Percentiles rank a stretch among this genome's conserved stretches.
phyloP scores from a whole-genome alignment of 2,888 invertebrate genomes.

The Drosophila koepferae region DNA sequence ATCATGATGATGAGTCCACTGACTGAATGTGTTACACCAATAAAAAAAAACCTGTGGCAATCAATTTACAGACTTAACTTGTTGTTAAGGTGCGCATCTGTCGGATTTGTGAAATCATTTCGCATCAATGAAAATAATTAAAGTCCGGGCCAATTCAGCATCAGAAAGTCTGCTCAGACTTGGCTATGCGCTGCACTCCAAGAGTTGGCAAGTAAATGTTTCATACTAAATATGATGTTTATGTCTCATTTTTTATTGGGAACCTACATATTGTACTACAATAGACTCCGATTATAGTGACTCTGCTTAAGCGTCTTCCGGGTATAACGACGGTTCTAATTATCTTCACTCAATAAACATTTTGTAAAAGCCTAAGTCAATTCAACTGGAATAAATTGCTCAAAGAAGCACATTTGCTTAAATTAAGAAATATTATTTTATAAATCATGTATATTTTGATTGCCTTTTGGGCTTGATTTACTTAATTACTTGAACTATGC shows the following conservation, averaged over 20 bases:
- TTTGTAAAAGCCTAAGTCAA: too few relatives aligned
- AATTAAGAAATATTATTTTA: too few relatives aligned
- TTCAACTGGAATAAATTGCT: too few relatives aligned
- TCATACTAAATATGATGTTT: background rate
- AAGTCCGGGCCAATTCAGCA: constrained; percentile 13
- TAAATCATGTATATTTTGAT: too few relatives aligned
- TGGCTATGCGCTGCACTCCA: constrained; percentile 8
- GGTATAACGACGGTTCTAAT: too few relatives aligned
- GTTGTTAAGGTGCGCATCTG: constrained; percentile 48
- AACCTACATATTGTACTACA: too few relatives aligned
- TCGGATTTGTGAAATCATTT: constrained; percentile 63
- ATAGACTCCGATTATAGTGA: too few relatives aligned
- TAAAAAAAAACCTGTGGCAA: constrained; percentile 14
- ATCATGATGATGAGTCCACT: constrained; percentile 14
- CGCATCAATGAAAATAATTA: constrained; percentile 35
- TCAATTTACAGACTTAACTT: constrained; percentile 29
- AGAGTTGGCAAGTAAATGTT: background rate
- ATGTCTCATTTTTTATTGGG: background rate
- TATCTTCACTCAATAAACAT: too few relatives aligned
- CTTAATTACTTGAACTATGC: too few relatives aligned
- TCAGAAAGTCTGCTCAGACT: background rate
- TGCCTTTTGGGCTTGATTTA: too few relatives aligned
- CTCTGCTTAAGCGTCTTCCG: too few relatives aligned
- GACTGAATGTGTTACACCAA: constrained; percentile 15
- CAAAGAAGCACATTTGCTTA: too few relatives aligned